Base-by-base conservation (phyloP, 2,888 invertebrate species). In the Arctia plantaginis region DNA sequence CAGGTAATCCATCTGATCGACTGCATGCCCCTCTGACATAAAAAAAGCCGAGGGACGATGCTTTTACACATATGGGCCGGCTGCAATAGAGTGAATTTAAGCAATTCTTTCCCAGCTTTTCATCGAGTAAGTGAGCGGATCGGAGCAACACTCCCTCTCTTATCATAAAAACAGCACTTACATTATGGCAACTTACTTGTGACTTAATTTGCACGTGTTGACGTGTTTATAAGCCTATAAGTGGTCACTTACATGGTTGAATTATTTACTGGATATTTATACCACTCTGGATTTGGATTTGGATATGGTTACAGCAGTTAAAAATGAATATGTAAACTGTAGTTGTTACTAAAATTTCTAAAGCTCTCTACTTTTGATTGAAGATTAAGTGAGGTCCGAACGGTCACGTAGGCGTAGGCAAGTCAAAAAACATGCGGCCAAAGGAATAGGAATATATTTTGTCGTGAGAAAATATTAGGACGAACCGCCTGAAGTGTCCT, bases 401-500 rank as follows among this genome's bases (percentile, higher is more conserved):
- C 69, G 79, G 81, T 81, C 81, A 80, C 79, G 81, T 80, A 82
- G 51, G n/a, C n/a, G n/a, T 51, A 12, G 62, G 18, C 27, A 30
- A 83, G 81, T 69, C 76, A 69, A 66, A 72, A 71, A 72, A 70
- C 72, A 44, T 18, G 72, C 70, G 68, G 55, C 74, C 68, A 64
- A 59, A 72, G 66, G 73, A 76, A 79, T 70, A 72, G 67, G 20
- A 64, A 74, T 77, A 76, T 83, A 77, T 73, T 76, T 47, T 71
- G 72, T 70, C 71, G 64, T 27, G 69, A 72, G 69, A 77, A 81
- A 82, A 83, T 83, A 83, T 80, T 82, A 73, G 72, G 68, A 72
- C 62, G 69, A 70, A 35, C 70, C 41, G 73, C 79, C 79, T 81
- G 68, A 74, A 81, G 80, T 80, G 72, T 72, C 66, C 74, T 75